These are phyloP conservation scores for Leucophora obtusa DNA, from an alignment of 2,888 invertebrate species.

Conservation along the genomic window DNA sequence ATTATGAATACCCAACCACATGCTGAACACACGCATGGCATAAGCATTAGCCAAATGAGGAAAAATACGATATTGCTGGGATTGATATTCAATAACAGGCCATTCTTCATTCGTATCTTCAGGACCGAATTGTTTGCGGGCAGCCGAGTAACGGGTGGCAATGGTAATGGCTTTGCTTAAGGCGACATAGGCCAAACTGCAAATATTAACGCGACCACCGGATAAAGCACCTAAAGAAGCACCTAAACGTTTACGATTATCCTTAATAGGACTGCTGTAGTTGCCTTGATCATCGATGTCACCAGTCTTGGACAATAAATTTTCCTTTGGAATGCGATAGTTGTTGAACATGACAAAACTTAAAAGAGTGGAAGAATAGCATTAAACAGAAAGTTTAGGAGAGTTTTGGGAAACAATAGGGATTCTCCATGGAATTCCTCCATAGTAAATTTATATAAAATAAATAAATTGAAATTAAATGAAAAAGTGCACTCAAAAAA, in stretches of 20 bases:
- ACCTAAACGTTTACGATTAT: conserved; percentile 91
- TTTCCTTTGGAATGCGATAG: conserved; percentile 88
- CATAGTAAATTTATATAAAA: no score
- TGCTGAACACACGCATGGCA: conserved; percentile 82
- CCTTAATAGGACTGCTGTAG: conserved; percentile 88
- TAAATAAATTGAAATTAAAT: no score
- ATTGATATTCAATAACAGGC: conserved; percentile 94
- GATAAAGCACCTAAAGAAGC: conserved; percentile 91
- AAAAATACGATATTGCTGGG: conserved; percentile 89
- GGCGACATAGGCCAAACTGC: conserved; percentile 81
- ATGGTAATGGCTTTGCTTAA: conserved; percentile 88
- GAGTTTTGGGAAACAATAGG: no score
- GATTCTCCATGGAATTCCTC: no score
- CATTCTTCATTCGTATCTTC: conserved; percentile 83
- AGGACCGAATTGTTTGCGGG: conserved; percentile 92
- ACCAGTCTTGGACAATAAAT: conserved; percentile 90
- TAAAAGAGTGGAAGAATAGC: background rate
- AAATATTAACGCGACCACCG: conserved; percentile 89
- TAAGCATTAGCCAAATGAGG: conserved; percentile 86
- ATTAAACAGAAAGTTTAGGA: no score
- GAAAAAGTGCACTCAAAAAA: no score
- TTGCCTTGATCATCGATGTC: conserved; percentile 91
- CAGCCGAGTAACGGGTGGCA: conserved; percentile 91
- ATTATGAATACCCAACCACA: conserved; percentile 80
- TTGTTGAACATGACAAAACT: conserved; percentile 88